These are phyloP conservation scores for Ivindomyrus marchei DNA, from an alignment of 2,113 vertebrate species.

Conservation along the genomic window DNA sequence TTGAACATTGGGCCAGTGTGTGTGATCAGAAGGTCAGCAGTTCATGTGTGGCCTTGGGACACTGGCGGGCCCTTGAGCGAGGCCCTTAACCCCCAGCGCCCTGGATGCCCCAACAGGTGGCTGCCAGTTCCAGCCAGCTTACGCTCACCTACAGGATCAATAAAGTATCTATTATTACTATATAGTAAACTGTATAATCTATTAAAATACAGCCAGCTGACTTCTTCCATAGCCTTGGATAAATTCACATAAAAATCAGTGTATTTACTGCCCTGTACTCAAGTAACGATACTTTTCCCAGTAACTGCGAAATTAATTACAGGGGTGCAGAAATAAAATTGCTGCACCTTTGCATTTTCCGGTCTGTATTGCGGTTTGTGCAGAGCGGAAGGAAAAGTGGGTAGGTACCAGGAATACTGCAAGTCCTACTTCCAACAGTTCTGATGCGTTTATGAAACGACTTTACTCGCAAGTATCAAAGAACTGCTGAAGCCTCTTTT, in stretches of 20 bases:
- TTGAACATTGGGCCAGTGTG: too few species aligned
- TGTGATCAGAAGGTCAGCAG: too few species aligned
- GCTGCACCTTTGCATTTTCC: neutral
- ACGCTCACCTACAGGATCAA: neutral
- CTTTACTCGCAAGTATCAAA: conserved; percentile 30
- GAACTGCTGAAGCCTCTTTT: conserved; percentile 35
- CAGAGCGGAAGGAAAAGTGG: neutral
- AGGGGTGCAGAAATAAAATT: neutral
- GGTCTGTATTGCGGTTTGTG: neutral
- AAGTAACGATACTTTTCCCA: neutral
- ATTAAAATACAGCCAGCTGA: neutral
- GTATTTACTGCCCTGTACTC: neutral
- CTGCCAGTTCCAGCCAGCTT: too few species aligned
- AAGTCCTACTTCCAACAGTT: conserved; percentile 23
- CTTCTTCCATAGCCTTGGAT: neutral
- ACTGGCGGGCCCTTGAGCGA: too few species aligned
- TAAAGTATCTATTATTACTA: neutral
- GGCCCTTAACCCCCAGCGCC: too few species aligned
- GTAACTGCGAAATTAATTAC: neutral
- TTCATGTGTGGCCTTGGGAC: too few species aligned
- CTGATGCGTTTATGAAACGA: conserved; percentile 28
- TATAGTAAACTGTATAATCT: neutral
- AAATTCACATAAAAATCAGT: neutral
- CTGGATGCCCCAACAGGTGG: too few species aligned
- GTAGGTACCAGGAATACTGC: neutral